Conservation (phyloP, 2,113 vertebrate genomes). For the Lophochroa leadbeateri region DNA sequence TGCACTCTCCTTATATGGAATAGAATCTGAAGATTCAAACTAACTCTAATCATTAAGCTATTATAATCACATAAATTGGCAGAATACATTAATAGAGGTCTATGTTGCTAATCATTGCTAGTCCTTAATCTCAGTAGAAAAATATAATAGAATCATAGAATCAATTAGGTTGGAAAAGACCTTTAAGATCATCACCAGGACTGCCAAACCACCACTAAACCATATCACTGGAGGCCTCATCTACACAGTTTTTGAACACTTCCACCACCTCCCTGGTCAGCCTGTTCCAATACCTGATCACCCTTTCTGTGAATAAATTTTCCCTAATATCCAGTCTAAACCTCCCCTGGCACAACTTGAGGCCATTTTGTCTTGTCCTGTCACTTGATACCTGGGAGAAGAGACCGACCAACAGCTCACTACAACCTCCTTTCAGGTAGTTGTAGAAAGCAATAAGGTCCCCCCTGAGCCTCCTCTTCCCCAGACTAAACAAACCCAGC, state of each 20-base stretch:
- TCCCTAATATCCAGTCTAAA: background rate
- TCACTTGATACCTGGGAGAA: background rate
- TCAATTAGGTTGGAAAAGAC: background rate
- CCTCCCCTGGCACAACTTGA: background rate
- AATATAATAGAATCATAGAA: background rate
- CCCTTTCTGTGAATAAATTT: background rate
- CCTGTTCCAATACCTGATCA: background rate
- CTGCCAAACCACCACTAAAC: background rate
- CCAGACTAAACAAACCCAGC: background rate
- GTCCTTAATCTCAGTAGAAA: background rate
- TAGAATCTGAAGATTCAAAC: background rate
- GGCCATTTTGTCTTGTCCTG: background rate
- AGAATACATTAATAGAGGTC: background rate
- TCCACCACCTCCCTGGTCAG: background rate
- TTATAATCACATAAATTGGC: background rate
- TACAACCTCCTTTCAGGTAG: background rate
- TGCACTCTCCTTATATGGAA: fast-evolving
- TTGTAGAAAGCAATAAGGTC: background rate
- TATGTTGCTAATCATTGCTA: background rate
- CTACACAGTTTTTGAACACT: background rate
- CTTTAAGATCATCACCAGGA: background rate
- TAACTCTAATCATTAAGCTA: background rate
- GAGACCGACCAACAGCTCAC: background rate
- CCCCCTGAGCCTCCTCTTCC: background rate
- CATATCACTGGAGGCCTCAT: background rate